phyloP scores from a whole-genome alignment of 2,113 vertebrate genomes.

The Canis aureus region DNA sequence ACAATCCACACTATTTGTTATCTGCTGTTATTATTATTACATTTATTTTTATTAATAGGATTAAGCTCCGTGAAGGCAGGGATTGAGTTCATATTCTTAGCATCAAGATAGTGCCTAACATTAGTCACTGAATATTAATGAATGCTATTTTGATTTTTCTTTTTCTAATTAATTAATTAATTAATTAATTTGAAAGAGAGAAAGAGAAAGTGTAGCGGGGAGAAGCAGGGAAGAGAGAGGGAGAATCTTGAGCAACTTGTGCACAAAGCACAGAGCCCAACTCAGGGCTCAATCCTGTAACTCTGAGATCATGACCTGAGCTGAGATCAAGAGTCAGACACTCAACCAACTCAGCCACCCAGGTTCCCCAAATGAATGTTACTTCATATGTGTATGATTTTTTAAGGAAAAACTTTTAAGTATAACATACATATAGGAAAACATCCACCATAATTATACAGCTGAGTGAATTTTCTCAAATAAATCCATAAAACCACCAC shows the following conservation, averaged over 20 bases:
- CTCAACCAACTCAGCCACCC: too few species aligned
- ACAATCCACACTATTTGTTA: background rate
- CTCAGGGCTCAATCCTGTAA: too few species aligned
- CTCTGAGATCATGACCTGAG: too few species aligned
- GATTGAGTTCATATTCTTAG: background rate
- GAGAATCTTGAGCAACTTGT: too few species aligned
- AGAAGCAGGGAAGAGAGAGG: too few species aligned
- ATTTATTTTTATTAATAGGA: constrained; percentile 18
- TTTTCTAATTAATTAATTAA: too few species aligned
- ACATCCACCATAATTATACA: background rate
- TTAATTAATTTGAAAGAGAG: too few species aligned
- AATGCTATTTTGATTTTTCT: background rate
- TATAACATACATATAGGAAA: background rate
- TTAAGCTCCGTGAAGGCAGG: background rate
- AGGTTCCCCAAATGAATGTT: too few species aligned
- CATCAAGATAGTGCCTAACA: background rate
- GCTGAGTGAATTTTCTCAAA: background rate
- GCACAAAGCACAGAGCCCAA: too few species aligned
- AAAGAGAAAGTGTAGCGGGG: too few species aligned
- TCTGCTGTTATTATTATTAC: background rate
- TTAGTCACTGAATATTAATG: background rate
- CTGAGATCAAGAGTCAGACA: too few species aligned
- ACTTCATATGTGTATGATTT: background rate
- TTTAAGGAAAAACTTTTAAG: background rate
- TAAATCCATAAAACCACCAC: background rate